Conservation (phyloP, 2,113 vertebrate genomes). For the Scophthalmus maximus region DNA sequence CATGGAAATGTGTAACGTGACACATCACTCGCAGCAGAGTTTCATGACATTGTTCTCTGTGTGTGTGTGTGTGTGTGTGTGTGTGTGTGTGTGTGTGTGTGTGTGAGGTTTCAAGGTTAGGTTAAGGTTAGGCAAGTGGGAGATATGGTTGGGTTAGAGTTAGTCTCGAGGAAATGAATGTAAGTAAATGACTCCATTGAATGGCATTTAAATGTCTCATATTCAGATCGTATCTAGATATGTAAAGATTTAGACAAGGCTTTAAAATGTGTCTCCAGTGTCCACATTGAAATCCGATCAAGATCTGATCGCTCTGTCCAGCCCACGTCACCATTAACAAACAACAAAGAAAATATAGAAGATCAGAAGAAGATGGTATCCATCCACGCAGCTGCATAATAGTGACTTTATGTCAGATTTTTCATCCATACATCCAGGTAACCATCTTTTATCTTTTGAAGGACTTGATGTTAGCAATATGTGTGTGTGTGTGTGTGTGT, state of each 20-base stretch:
- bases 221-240: too few species aligned
- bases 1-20: slow-evolving; percentile 32
- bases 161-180: too few species aligned
- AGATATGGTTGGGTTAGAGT: too few species aligned
- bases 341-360: too few species aligned
- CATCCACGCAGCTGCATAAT: too few species aligned
- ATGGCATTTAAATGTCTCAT: too few species aligned
- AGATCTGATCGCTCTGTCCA: neutral
- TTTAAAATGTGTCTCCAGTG: neutral
- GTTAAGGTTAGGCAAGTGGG: too few species aligned
- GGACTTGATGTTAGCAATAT: slow-evolving; percentile 7
- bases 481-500: slow-evolving; percentile 9
- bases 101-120: too few species aligned
- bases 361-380: too few species aligned
- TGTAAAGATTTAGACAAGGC: neutral
- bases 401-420: too few species aligned
- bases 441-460: slow-evolving; percentile 22
- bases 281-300: neutral
- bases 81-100: too few species aligned
- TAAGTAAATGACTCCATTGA: too few species aligned
- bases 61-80: neutral
- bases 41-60: neutral
- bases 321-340: neutral
- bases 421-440: neutral
- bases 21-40: slow-evolving; percentile 49